Base-by-base conservation (phyloP, 2,113 vertebrate genomes). In the Mystacornis crossleyi region DNA sequence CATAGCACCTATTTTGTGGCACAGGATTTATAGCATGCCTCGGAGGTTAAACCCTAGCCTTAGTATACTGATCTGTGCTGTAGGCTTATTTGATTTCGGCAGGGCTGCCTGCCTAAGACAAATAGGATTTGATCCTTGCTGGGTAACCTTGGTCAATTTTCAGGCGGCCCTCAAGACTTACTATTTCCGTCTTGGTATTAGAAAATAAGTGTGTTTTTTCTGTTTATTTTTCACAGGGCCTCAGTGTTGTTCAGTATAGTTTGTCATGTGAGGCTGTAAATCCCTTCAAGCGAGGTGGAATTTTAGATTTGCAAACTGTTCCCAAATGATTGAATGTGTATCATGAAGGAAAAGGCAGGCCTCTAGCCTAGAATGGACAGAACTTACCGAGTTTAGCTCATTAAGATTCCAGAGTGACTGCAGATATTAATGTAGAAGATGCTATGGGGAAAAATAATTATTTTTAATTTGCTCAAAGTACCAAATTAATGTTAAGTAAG, bases 61-160 rank as follows among this genome's bases (percentile, higher is more conserved):
- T 43, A 16, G 51, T 83, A 64, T 55, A 73, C 88, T 96, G 95
- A 81, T 90, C 82, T 81, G 53, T 90, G 85, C 86, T 81, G 60
- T 58, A 54, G 71, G 71, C 71, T 96, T 81, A 86, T 94, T 96
- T 86, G 85, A 94, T 95, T 96, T 97, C 55, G 36, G 78, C 78
- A 80, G 81, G 45, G 70, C 81, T 95, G 95, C 79, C 67, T 90
- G 90, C 86, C 55, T 86, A 83, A 81, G 65, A 94, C 89, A 95
- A 95, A 93, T 91, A 93, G 81, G 86, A 91, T 96, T 97, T 96
- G 86, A 93, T 86, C 83, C 77, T 95, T 93, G 91, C 95, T 93
- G 72, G 81, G 83, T 95, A 94, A 91, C 91, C 91, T 92, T 95
- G 93, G 91, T 94, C 86, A 85, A n/a, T 79, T 94, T 95, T 86